Base-by-base conservation (phyloP, 1,140 invertebrate genomes). In the Pteromalus puparum region DNA sequence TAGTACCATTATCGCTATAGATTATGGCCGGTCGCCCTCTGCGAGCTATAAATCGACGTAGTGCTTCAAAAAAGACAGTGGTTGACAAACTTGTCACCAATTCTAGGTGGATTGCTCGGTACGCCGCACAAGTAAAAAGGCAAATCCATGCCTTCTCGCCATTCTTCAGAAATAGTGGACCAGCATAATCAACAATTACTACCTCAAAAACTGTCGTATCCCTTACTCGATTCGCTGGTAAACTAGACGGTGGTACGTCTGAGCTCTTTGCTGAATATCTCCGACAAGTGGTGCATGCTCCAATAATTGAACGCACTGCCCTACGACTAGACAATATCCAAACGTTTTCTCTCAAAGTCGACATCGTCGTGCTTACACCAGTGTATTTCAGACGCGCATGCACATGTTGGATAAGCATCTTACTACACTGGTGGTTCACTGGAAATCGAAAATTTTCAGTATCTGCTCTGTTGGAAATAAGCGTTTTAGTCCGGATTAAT, bases 1-100 rank as follows among this genome's bases (percentile, higher is more conserved):
- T 91, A 7, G 88, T 90, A 0, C 88, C 92, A 74, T 93, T 93
- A 79, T 93, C 91, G 70, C 88, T 91, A 72, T 90, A 93, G 13
- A 94, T 89, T 1, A 87, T 87, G 2, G 46, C 48, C 3, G 90
- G 91, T 83, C 89, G 81, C 46, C 91, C 90, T 85, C 89, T 79
- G 1, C 88, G 73, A 0, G 68, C 85, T 9, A 91, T 87, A 38
- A 89, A 89, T 3, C 87, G 72, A 2, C 86, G 79, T 1, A 90
- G 53, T 73, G 1, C 74, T 46, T 18, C 78, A 73, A n/a, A 87
- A 48, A 85, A 89, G 87, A 13, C 81, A 80, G 10, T 68, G 0
- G 87, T 87, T 21, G 87, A 89, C 48, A 90, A 65, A 2, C 88
- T 87, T 0, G 85, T 84, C 0, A 87, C 86, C 0, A 91, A 46